Percentiles rank a stretch among this genome's conserved stretches.
These are phyloP conservation scores for Ridgeia piscesae DNA, from an alignment of 1,140 invertebrate species.

Conservation along the genomic window DNA sequence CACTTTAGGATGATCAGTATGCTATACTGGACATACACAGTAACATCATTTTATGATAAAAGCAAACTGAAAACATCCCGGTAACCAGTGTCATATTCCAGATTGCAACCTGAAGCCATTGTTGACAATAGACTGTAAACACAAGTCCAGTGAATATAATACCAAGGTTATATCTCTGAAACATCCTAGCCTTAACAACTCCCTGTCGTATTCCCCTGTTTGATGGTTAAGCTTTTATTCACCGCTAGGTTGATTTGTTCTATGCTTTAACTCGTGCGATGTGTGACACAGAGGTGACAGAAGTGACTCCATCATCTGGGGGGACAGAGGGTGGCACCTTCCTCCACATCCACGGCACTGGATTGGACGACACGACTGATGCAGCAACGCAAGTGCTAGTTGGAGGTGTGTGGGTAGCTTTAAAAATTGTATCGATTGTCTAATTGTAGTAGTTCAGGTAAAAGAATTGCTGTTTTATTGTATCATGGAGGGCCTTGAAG, in stretches of 20 bases:
- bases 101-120: too few relatives aligned
- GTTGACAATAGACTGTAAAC: not conserved
- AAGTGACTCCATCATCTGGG: not conserved
- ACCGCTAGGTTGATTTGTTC: not conserved
- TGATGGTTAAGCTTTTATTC: not conserved
- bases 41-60: too few relatives aligned
- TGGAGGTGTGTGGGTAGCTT: not conserved
- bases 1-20: too few relatives aligned
- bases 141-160: too few relatives aligned
- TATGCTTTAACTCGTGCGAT: not conserved
- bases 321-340: not conserved
- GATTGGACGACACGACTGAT: not conserved
- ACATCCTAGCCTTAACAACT: not conserved
- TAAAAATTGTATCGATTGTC: not conserved
- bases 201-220: not conserved
- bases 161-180: not conserved
- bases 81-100: too few relatives aligned
- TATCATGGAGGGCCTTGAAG: not conserved
- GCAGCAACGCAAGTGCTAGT: not conserved
- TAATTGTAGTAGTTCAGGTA: not conserved
- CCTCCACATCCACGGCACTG: not conserved
- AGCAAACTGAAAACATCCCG: too few relatives aligned
- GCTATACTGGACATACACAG: too few relatives aligned
- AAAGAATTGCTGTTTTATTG: not conserved
- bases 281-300: not conserved